phyloP scores from a whole-genome alignment of 2,797 vertebrate genomes.

The Scomberomorus guttatus region DNA sequence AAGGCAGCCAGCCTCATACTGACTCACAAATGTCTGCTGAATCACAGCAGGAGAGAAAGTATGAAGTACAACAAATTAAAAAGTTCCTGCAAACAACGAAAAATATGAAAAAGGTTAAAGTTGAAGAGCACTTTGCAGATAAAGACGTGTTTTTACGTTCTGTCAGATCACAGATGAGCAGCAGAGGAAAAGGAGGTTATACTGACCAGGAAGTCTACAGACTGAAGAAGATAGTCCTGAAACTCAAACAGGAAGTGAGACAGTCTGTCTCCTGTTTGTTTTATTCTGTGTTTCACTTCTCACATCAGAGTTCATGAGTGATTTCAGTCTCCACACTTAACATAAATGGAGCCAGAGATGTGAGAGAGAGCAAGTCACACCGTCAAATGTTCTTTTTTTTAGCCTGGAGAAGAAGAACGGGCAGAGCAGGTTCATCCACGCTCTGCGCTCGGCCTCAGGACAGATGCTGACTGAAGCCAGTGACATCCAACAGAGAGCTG shows the following conservation, averaged over 20 bases:
- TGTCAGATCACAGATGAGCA: background rate
- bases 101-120: background rate
- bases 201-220: too few species aligned
- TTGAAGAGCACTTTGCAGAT: background rate
- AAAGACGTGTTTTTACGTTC: background rate
- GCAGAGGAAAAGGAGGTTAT: background rate
- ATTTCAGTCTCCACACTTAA: too few species aligned
- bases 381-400: background rate
- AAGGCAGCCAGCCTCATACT: too few species aligned
- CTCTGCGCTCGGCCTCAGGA: too few species aligned
- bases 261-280: background rate
- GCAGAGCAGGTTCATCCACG: too few species aligned
- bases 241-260: too few species aligned
- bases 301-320: too few species aligned
- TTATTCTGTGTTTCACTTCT: background rate
- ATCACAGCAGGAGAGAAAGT: background rate
- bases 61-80: background rate
- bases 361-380: too few species aligned
- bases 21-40: too few species aligned
- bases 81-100: background rate
- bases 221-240: background rate
- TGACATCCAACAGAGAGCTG: too few species aligned
- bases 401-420: background rate
- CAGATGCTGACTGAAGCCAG: too few species aligned
- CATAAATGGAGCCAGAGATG: too few species aligned